Conservation (phyloP, 2,888 invertebrate genomes). For the Epistrophe grossulariae region DNA sequence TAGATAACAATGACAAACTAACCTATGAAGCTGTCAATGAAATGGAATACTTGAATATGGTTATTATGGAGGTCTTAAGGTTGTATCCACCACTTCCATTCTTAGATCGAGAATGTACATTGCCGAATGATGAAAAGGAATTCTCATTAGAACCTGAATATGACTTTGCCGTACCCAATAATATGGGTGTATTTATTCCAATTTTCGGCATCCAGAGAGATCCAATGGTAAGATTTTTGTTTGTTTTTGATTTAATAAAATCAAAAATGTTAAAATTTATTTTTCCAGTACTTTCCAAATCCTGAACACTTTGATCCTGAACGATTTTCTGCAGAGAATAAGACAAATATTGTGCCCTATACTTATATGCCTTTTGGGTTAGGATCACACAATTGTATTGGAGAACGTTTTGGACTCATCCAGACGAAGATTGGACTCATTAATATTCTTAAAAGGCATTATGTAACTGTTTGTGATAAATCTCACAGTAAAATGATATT, state of each 20-base stretch:
- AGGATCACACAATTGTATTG: constrained; percentile 82
- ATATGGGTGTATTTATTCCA: constrained; percentile 81
- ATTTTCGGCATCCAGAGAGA: constrained; percentile 81
- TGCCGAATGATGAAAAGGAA: constrained; percentile 76
- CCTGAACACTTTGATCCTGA: constrained; percentile 82
- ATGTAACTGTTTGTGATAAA: constrained; percentile 77
- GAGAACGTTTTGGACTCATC: constrained; percentile 81
- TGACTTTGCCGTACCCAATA: constrained; percentile 79
- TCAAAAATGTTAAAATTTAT: neutral
- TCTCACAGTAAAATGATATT: constrained; percentile 78
- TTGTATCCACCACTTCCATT: constrained; percentile 82
- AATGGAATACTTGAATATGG: constrained; percentile 84
- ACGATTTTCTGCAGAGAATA: constrained; percentile 80
- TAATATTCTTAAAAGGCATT: constrained; percentile 81
- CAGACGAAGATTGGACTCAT: constrained; percentile 81
- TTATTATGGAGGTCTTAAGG: constrained; percentile 81
- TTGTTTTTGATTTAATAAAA: too few relatives aligned
- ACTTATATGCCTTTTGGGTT: constrained; percentile 81
- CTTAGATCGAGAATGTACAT: constrained; percentile 81
- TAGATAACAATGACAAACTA: constrained; percentile 80
- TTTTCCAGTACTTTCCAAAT: constrained; percentile 80
- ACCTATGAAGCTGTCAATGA: constrained; percentile 83
- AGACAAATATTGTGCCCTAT: constrained; percentile 78
- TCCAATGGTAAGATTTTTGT: too few relatives aligned
- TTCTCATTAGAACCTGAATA: constrained; percentile 80